Base-by-base conservation (phyloP, 1,140 invertebrate genomes). In the Lanistes nyassanus region DNA sequence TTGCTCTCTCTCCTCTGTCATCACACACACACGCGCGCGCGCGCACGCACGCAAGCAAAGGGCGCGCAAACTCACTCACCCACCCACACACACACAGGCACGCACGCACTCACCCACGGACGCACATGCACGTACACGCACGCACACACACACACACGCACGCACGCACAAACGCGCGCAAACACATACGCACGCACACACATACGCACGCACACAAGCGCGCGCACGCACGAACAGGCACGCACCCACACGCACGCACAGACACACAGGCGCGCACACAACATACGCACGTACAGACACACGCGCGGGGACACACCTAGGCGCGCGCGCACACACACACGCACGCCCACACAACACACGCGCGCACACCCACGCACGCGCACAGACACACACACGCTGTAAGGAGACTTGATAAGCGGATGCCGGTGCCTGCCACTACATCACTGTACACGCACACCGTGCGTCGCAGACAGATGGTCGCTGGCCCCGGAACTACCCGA, bases 181-280 rank as follows among this genome's bases (percentile, higher is more conserved):
- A 36, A 67, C 65, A 39, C 65, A 67, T 42, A 67, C 65, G 47
- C 65, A 67, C 65, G 47, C 65, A 67, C 65, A 39, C 65, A 67
- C 65, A 67, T 42, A 67, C 65, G 47, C 65, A 39, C 65, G 47
- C 65, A 67, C 65, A 42, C 65, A 67, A 36, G 47, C 65, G 47
- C 65, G 47, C 65, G 47, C 65, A 19, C 13, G 47, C 36, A 39
- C 36, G 47, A 11, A 39, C 36, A 67, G 21, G 29, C 36, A 67
- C 36, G 47, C 36, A 67, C 21, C 39, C 36, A 67, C 36, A 39
- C 36, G 47, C 36, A 39, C 36, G 47, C 36, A 29, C 9, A 65
- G 11, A 65, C 29, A 65, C 23, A 34, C 29, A 65, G 11, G 39
- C 29, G 39, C 23, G 39, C 26, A 13, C 13, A 16, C 34, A 29